Evolutionary conservation across 1,140 invertebrate genomes (phyloP).

Genomic region (Chrysomallon squamiferum): DNA sequence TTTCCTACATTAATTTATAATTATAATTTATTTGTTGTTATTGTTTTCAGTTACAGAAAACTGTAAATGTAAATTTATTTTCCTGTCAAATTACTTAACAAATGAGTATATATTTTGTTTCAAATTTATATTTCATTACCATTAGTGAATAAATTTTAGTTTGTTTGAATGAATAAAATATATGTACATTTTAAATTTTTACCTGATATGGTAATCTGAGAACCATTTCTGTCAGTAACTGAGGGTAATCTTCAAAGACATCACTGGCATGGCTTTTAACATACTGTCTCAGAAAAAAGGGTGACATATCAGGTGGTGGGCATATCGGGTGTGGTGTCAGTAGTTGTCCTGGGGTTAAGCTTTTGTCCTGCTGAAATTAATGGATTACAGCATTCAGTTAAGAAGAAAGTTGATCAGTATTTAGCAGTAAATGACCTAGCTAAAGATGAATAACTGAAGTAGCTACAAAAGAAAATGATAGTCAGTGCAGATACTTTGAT

Average conservation of each 20-base stretch:
- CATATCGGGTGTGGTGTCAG: conserved; percentile 82
- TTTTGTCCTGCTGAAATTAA: conserved; percentile 44
- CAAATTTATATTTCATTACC: too few species aligned
- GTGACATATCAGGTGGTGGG: conserved; percentile 85
- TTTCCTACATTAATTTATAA: too few species aligned
- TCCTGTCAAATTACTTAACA: too few species aligned
- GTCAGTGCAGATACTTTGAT: background rate
- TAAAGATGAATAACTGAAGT: background rate
- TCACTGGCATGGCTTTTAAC: conserved; percentile 83
- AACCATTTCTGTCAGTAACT: conserved; percentile 93
- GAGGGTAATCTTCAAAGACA: conserved; percentile 92
- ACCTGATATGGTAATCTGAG: conserved; percentile 89
- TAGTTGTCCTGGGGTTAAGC: conserved; percentile 65
- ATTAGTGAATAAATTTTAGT: too few species aligned
- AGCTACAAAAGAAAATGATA: background rate
- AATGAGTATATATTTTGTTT: too few species aligned
- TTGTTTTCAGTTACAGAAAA: too few species aligned
- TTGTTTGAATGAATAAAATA: too few species aligned
- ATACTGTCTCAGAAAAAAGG: conserved; percentile 93
- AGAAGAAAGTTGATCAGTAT: background rate
- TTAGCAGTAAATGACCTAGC: too few species aligned
- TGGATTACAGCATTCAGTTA: background rate
- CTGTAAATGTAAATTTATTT: too few species aligned
- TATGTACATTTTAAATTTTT: too few species aligned
- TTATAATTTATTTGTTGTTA: too few species aligned